phyloP scores from a whole-genome alignment of 2,888 invertebrate species.

The Dione vanillae region DNA sequence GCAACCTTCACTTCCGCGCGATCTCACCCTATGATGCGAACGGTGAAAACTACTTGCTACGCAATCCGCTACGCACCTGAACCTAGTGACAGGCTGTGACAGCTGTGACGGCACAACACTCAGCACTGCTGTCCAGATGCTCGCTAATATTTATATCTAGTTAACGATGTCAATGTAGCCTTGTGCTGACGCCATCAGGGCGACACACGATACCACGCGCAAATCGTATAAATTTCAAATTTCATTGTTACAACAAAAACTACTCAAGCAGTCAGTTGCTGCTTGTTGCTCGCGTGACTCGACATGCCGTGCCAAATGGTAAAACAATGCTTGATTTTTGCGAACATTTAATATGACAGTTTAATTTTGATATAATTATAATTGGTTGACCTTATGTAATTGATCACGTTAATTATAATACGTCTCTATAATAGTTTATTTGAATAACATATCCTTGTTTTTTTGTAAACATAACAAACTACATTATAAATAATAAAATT shows the following conservation, averaged over 20 bases:
- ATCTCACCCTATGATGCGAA: constrained; percentile 74
- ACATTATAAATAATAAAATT: background rate
- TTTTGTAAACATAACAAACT: background rate
- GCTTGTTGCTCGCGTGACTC: constrained; percentile 66
- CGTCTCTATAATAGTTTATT: no score
- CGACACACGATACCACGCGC: background rate
- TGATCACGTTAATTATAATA: background rate
- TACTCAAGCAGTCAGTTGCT: constrained; percentile 31
- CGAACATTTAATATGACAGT: constrained; percentile 57
- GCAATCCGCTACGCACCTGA: constrained; percentile 57
- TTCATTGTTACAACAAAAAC: constrained; percentile 20
- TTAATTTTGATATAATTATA: background rate
- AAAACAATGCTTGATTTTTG: constrained; percentile 72
- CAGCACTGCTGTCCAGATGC: constrained; percentile 35
- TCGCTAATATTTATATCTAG: constrained; percentile 41
- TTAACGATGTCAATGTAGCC: constrained; percentile 36
- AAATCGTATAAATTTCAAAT: constrained; percentile 7
- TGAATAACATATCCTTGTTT: no score
- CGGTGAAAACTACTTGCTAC: constrained; percentile 55
- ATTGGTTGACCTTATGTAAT: background rate
- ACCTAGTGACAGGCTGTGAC: constrained; percentile 48
- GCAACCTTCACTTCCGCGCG: constrained; percentile 78
- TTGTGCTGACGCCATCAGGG: constrained; percentile 24
- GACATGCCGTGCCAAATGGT: constrained; percentile 73
- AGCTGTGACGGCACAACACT: constrained; percentile 6